phyloP scores from a whole-genome alignment of 37 sponge, comb jelly and placozoan genomes.

The Diacarnus erythraeanus region DNA sequence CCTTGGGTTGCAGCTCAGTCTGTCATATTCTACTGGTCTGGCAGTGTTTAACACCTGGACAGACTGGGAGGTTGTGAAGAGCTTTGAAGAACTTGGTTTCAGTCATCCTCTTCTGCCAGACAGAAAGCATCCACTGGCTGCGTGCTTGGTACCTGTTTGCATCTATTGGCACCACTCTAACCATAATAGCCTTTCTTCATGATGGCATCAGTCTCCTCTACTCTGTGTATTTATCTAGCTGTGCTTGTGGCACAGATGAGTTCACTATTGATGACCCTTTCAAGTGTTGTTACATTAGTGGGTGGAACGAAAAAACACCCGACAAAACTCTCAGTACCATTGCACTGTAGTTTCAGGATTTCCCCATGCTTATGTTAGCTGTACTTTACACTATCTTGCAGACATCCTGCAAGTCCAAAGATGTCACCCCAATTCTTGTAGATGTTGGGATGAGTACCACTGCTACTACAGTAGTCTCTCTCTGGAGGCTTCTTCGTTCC shows the following conservation, averaged over 20 bases:
- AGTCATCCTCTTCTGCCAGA: neutral
- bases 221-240: neutral
- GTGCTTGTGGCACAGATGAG: neutral
- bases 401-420: neutral
- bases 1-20: neutral
- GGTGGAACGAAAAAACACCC: conserved; percentile 11
- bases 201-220: neutral
- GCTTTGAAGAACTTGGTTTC: neutral
- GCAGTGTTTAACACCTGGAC: conserved; percentile 7
- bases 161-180: neutral
- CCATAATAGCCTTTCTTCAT: neutral
- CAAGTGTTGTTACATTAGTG: conserved; percentile 16
- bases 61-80: conserved; percentile 2
- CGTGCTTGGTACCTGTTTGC: conserved; percentile 12
- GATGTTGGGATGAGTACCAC: neutral
- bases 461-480: neutral
- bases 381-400: conserved; percentile 10
- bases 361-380: conserved; percentile 13
- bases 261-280: conserved; percentile 2
- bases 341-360: conserved; percentile 20
- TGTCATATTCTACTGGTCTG: neutral
- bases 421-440: neutral
- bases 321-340: neutral
- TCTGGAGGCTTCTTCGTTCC: neutral
- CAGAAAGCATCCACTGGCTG: conserved; percentile 2